Conservation (phyloP, 2,888 invertebrate genomes). For the Synanthedon vespiformis region DNA sequence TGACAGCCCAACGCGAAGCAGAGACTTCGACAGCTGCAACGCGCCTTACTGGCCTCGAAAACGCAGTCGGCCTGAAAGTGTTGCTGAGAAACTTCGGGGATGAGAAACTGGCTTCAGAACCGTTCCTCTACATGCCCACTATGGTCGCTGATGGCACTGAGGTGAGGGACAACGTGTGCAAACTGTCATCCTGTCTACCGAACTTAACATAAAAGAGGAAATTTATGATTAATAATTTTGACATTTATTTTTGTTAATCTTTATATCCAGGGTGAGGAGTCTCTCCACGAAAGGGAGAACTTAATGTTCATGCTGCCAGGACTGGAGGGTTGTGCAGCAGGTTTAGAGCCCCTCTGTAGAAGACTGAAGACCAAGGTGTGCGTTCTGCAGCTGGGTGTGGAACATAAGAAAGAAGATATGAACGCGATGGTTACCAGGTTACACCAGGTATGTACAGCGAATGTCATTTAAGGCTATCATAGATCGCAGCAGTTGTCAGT, state of each 20-base stretch:
- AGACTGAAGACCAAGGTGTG: constrained; percentile 63
- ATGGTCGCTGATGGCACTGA: constrained; percentile 59
- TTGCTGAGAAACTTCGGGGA: constrained; percentile 74
- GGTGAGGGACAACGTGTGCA: constrained; percentile 17
- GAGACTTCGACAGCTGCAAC: constrained; percentile 43
- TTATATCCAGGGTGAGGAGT: constrained; percentile 43
- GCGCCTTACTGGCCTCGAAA: constrained; percentile 22
- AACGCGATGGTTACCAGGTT: constrained; percentile 62
- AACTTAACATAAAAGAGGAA: no score
- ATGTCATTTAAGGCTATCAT: no score
- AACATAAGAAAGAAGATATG: constrained; percentile 45
- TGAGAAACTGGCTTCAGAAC: constrained; percentile 63
- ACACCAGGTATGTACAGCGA: constrained; percentile 51
- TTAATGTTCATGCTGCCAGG: constrained; percentile 75
- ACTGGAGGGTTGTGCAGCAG: constrained; percentile 73
- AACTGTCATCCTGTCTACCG: no score
- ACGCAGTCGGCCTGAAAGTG: constrained; percentile 61
- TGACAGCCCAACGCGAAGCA: constrained; percentile 61
- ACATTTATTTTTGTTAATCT: no score
- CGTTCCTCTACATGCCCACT: constrained; percentile 66
- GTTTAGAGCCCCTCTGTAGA: constrained; percentile 60
- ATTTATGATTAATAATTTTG: no score
- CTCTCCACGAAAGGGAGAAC: constrained; percentile 50
- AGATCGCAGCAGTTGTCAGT: no score
- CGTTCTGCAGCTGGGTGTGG: constrained; percentile 65